Evolutionary conservation across 2,888 invertebrate genomes (phyloP), one percentile per base, ranked within the genome.

Genomic region (Leucozona laternaria): DNA sequence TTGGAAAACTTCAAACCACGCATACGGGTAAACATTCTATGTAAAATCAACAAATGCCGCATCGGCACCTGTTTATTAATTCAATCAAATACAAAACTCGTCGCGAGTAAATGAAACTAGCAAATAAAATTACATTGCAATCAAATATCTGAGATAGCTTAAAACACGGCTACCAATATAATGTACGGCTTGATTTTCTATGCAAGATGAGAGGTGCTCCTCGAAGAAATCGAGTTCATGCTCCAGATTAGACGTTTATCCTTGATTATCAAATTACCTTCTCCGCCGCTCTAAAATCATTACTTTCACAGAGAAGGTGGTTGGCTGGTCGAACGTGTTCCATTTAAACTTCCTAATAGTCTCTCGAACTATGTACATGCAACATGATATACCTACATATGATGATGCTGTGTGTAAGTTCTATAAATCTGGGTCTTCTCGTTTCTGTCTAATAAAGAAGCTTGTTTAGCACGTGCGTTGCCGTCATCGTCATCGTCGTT

Each of bases 191-290:
- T 17, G 28, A 64, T 68, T 68, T 68, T 53, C 34, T n/a, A 28
- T 40, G n/a, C 11, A 15, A 45, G 17, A 10, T 0, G 6, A 11
- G 15, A 15, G n/a, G 22, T 8, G 17, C 34, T 50, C 34, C 15
- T 20, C 66, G n/a, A n/a, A 31, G 43, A 75, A 85, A 85, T 80
- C 73, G 81, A 77, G 73, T 78, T 57, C 81, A 75, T 43, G 85
- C 37, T 78, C 85, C 73, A 86, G 60, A 72, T 86, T 62, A 28
- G 53, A 57, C 78, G 50, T 57, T 75, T 78, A 81, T 73, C 48
- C 81, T 70, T 68, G 81, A 78, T 86, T 78, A 81, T 81, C 85
- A 81, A 78, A 78, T 78, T 78, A 68, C 72, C 76, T 73, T 77
- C 73, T 81, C 57, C 53, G 68, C 57, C 53, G 68, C 77, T 76